Base-by-base conservation (phyloP, 2,888 invertebrate genomes). In the Epistrophella euchroma region DNA sequence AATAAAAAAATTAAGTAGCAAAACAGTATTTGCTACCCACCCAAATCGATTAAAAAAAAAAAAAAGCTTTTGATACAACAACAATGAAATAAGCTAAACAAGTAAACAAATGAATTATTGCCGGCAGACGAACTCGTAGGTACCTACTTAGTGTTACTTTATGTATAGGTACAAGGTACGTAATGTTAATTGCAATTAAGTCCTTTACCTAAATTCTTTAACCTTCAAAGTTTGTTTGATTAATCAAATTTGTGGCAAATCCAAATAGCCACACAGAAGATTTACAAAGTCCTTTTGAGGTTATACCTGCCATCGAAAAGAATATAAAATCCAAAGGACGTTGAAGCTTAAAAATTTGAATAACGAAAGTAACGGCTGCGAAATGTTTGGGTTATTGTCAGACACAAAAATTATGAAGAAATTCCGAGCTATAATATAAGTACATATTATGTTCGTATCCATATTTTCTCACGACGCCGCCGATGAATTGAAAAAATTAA, bases 1-100 rank as follows among this genome's bases (percentile, higher is more conserved):
- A 45, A 45, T 45, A 43, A 28, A 28, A 28, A 28, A 64, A 64
- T 45, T 10, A 28, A 43, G 45, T 64, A 45, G 62, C 19, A 19
- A 19, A 19, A 58, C 17, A 58, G 56, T 19, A 35, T 58, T 19
- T 35, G 19, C 40, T 60, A 37, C 60, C 60, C 40, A 60, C 60
- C 60, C 60, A 60, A 60, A 60, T 60, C 40, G 60, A 37, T 37
- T 58, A 43, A 32, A 17, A 9, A 15, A n/a, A 43, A 32, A 17
- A 9, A 35, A 58, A 58, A 58, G 19, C 37, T 58, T 58, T 22
- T 37, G 15, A 19, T 58, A 15, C 19, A 58, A 52, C 13, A 13
- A 22, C 6, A 43, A 60, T 35, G 22, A 37, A 37, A 60, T 37
- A 60, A 37, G 37, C 19, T 19, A 37, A 60, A 22, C 37, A 60